Conservation (phyloP, 1,140 invertebrate genomes). For the Trichonephila clavata region DNA sequence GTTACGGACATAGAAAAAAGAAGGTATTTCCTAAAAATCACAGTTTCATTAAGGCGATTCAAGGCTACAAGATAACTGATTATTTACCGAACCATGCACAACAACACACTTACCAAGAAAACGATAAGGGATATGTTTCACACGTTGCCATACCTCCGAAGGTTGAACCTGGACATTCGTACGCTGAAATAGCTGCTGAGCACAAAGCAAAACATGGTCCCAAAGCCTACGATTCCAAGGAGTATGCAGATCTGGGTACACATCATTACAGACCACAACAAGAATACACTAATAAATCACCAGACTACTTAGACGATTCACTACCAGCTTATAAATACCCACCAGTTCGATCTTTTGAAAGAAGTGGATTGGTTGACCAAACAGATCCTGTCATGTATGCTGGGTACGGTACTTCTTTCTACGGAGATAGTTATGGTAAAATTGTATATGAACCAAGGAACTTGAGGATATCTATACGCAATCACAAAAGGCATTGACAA, state of each 20-base stretch:
- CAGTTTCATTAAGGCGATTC: slow-evolving; percentile 49
- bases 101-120: background rate
- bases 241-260: slow-evolving; percentile 48
- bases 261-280: background rate
- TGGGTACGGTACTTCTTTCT: slow-evolving; percentile 62
- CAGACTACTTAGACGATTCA: slow-evolving; percentile 52
- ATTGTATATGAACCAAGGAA: slow-evolving; percentile 50
- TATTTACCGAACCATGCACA: background rate
- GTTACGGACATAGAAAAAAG: background rate
- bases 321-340: slow-evolving; percentile 56
- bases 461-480: slow-evolving; percentile 47
- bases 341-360: background rate
- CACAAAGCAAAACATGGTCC: slow-evolving; percentile 51
- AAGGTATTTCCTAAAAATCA: slow-evolving; percentile 8
- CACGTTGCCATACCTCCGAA: slow-evolving; percentile 58
- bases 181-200: slow-evolving; percentile 36
- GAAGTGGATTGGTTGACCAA: background rate
- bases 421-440: slow-evolving; percentile 70
- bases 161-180: slow-evolving; percentile 72
- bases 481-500: background rate
- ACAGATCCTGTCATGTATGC: slow-evolving; percentile 49
- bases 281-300: background rate
- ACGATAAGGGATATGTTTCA: background rate
- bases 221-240: slow-evolving; percentile 59
- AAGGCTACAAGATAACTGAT: slow-evolving; percentile 62